These are phyloP conservation scores for Dynastes hyllus DNA, from an alignment of 2,888 invertebrate genomes.

Conservation along the genomic window DNA sequence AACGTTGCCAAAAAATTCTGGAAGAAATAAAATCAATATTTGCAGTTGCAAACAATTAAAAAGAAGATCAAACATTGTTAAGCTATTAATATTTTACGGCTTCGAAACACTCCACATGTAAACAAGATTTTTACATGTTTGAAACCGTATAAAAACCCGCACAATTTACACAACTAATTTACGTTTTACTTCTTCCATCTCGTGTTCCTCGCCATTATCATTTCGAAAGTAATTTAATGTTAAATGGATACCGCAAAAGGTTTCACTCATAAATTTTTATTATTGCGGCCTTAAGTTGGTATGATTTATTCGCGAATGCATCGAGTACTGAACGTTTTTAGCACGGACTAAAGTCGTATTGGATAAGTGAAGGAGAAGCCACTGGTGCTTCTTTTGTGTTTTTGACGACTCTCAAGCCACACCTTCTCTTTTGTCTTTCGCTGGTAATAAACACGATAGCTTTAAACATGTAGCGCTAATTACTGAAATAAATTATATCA, in stretches of 20 bases:
- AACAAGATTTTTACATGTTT: too few species aligned
- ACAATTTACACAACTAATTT: too few species aligned
- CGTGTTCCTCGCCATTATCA: neutral
- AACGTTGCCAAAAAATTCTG: too few species aligned
- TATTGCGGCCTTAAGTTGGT: constrained; percentile 3
- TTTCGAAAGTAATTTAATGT: neutral
- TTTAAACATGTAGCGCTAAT: too few species aligned
- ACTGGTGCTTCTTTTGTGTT: neutral
- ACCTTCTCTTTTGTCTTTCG: constrained; percentile 6
- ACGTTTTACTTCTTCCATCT: too few species aligned
- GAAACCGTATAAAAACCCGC: too few species aligned
- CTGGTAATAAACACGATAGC: neutral
- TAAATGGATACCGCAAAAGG: neutral
- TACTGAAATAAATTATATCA: too few species aligned
- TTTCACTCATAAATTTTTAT: constrained; percentile 1
- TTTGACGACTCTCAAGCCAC: neutral
- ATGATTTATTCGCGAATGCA: neutral
- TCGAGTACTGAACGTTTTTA: neutral
- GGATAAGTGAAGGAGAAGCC: neutral
- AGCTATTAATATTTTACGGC: too few species aligned
- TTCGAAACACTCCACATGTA: too few species aligned
- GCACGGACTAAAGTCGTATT: neutral
- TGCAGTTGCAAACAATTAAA: too few species aligned
- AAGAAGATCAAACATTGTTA: too few species aligned
- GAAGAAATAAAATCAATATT: too few species aligned